Evolutionary conservation across 2,888 invertebrate genomes (phyloP), one percentile per base, ranked within the genome.

Genomic region (Dynastes maya): DNA sequence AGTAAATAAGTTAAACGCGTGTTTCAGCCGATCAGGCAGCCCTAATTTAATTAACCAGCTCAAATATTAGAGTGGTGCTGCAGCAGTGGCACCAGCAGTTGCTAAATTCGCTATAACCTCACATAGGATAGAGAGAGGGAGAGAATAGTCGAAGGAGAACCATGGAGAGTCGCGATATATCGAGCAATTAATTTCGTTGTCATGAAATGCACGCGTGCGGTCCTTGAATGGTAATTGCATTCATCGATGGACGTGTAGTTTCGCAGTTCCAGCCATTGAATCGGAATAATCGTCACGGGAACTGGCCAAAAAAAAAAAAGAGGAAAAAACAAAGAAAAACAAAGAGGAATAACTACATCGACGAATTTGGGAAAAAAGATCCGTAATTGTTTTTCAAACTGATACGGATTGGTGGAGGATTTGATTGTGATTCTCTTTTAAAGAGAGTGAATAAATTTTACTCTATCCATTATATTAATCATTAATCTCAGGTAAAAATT

Each of bases 1-100:
- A 63, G 63, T 63, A 63, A 63, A 63, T 63, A 63, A 63, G 63
- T 63, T 32, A 32, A 63, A 63, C 63, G 63, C 29, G 27, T 63
- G 63, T n/a, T 63, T 32, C 27, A n/a, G 22, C 63, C 63, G 32
- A 29, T 63, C 27, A 32, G 22, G 63, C 63, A 32, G 29, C 11
- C 27, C 13, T 32, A 63, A 63, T 63, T 63, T 63, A 32, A 63
- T 29, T 63, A 63, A 63, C 32, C 27, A 63, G 63, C 27, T 63
- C 63, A 29, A 63, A 63, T 32, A 63, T 63, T 63, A 63, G 29
- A 63, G 32, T 13, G 27, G 55, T 8, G 6, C 8, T 11, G 22
- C 27, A 58, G 27, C 45, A 45, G 45, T 11, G 11, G 45, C 45
- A 11, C 9, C 11, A 45, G 13, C 55, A 22, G 13, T 32, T 32